Evolutionary conservation across 92 coral and sea anemone genomes (phyloP), one percentile per base, ranked within the genome.

Genomic region (Zoanthus sociatus): DNA sequence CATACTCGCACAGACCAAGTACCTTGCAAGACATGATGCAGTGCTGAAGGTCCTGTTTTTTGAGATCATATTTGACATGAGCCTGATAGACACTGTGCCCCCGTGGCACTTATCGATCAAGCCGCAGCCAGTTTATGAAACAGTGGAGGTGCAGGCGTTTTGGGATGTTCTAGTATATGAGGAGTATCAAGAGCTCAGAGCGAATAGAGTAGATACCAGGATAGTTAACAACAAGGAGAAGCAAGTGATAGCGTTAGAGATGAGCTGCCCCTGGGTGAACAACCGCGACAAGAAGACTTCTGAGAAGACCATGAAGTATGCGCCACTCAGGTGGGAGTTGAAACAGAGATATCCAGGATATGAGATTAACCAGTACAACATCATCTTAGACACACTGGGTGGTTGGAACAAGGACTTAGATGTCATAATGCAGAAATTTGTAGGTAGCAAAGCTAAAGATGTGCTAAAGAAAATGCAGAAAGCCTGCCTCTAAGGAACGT

Each of bases 291-390:
- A 73, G 78, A 76, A 83, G 89, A 37, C 67, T 56, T 64, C 73
- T 55, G 92, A 84, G 78, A 84, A 84, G 76, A 83, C 78, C 60
- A 47, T 31, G 77, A 89, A 89, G 84, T 84, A 89, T 78, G 84
- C 83, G 72, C 89, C 89, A 18, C 78, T 76, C 9, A 71, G 92
- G 14, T 84, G 84, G 86, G 92, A 89, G 78, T 44, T 89, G 30
- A 67, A 69, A 84, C 71, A 89, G 60, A 71, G 79, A 42, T 84
- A 47, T 48, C 84, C 55, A 63, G 89, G 86, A 50, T 84, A 89
- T 53, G 69, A 61, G 47, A 68, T 89, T 77, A 84, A 64, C 51
- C 89, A 84, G 73, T 71, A 77, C 75, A 89, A 84, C 84, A 33
- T 85, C 84, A 76, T 77, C 47, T 75, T 87, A 48, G 90, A 78